Evolutionary conservation across 2,113 vertebrate species (phyloP).

Genomic region (Lophura nycthemera): DNA sequence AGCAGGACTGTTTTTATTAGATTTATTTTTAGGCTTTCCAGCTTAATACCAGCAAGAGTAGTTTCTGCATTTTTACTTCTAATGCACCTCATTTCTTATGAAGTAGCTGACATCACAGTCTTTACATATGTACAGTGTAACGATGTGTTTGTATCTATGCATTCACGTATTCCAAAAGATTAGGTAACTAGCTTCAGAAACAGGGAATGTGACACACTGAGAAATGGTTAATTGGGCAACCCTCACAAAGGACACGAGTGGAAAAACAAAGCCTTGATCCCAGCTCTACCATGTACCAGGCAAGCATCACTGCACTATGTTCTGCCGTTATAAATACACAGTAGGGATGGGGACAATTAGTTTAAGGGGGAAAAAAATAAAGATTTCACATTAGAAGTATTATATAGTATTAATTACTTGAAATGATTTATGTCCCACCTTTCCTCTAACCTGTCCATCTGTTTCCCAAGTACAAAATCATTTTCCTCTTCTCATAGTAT

Average conservation of each 20-base stretch:
- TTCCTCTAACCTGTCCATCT: background rate
- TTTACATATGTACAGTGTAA: background rate
- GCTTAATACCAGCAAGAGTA: background rate
- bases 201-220: background rate
- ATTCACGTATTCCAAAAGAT: background rate
- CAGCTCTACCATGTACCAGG: background rate
- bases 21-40: background rate
- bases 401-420: background rate
- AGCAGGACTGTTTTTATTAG: background rate
- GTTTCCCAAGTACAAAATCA: background rate
- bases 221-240: background rate
- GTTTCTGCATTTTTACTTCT: background rate
- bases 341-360: background rate
- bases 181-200: background rate
- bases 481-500: background rate
- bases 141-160: background rate
- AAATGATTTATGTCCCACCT: background rate
- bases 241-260: background rate
- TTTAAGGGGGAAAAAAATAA: too few species aligned
- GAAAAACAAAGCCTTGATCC: background rate
- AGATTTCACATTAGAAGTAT: background rate
- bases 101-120: background rate
- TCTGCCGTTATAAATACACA: background rate
- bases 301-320: background rate
- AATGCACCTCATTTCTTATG: background rate